phyloP scores from a whole-genome alignment of 2,113 vertebrate genomes.

The Xiphorhynchus elegans region DNA sequence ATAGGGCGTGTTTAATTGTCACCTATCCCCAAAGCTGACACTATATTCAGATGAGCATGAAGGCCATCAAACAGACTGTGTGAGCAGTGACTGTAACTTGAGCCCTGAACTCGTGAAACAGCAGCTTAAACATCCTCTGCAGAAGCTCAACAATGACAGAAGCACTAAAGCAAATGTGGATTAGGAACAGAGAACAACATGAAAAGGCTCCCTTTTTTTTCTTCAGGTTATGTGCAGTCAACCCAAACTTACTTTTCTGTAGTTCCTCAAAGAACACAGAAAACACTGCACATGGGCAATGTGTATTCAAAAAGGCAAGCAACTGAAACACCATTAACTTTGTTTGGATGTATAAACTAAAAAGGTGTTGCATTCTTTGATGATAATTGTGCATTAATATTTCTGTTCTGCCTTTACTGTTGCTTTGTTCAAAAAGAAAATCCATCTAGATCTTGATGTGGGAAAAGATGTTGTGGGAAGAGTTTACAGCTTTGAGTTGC shows the following conservation, averaged over 20 bases:
- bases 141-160: background rate
- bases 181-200: background rate
- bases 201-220: accelerated
- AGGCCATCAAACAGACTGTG: background rate
- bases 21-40: background rate
- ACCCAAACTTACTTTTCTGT: background rate
- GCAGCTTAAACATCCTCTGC: background rate
- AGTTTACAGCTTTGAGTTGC: background rate
- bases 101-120: background rate
- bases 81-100: background rate
- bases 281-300: background rate
- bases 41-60: background rate
- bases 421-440: background rate
- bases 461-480: background rate
- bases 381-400: background rate
- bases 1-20: background rate
- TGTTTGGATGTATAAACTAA: background rate
- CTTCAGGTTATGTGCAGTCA: background rate
- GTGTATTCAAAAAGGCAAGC: background rate
- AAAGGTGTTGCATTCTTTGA: background rate
- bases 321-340: background rate
- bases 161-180: background rate
- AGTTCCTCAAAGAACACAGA: background rate
- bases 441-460: background rate
- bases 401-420: background rate